Base-by-base conservation (phyloP, 2,113 vertebrate genomes). In the Cavia porcellus region DNA sequence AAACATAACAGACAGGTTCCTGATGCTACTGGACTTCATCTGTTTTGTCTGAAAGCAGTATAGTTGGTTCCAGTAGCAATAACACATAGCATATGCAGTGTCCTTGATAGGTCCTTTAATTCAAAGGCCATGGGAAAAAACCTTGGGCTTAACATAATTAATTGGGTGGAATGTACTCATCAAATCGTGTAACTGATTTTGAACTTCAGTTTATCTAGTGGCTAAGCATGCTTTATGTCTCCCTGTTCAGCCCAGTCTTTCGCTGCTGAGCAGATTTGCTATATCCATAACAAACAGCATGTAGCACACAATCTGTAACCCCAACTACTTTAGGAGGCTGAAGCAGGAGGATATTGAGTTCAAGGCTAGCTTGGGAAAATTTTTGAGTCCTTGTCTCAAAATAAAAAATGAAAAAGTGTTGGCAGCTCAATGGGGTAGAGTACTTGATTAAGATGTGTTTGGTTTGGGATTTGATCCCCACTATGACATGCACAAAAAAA, bases 21-120 rank as follows among this genome's bases (percentile, higher is more conserved):
- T 79, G 80, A 45, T 35, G 52, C 75, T 47, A 3, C 62, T 52
- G 68, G 30, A 38, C 55, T 83, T 19, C 25, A 32, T 79, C 45
- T 74, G 64, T 30, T 96, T 89, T 61, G 68, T 87, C 55, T 87
- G 50, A 86, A 94, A 86, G 64, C 92, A n/a, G 1, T n/a, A 52
- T 57, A 9, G 28, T 47, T 62, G 80, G 42, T 66, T 83, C 22
- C 38, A 91, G 7, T 3, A 57, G 20, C 12, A 62, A 74, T 45
- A n/a, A 22, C 86, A 38, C 72, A 47, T 57, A 77, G 72, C 61
- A 72, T 59, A 22, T 17, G 9, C 55, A 14, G 12, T 75, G 11
- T 74, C 35, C 77, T 79, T 35, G n/a, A 32, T 47, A 72, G 24
- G 55, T 66, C 30, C 42, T 90, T 84, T 55, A 68, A 42, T 32